Base-by-base conservation (phyloP, 2,797 vertebrate genomes). In the Tinamus major region DNA sequence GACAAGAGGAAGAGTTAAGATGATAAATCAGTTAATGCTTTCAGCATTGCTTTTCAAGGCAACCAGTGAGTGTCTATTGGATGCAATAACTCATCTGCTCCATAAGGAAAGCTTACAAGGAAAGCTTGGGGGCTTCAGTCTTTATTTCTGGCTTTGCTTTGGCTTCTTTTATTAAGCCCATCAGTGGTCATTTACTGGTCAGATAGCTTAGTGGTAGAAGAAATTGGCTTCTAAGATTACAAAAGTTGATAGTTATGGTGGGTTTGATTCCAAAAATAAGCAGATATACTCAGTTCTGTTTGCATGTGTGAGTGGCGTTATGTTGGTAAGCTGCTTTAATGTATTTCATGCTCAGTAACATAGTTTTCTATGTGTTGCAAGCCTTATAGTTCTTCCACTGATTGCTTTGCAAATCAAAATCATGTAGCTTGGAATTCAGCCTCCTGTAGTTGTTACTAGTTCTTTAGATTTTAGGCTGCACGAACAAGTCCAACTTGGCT, bases 1-100 rank as follows among this genome's bases (percentile, higher is more conserved):
- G 96, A 93, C 93, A 97, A 96, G 94, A 87, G 95, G 89, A 94
- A 83, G 92, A 97, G 97, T 98, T 95, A 96, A 92, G 97, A 97
- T 93, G 97, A 93, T 96, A 83, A 93, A 92, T 95, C 92, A 55
- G 96, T 95, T 98, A 95, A 80, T 96, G 92, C 97, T 98, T 98
- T 97, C 97, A 97, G 97, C 97, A 93, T 97, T 96, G 87, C 97
- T 93, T 98, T 98, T 96, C 97, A 96, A 96, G 97, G 97, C 86
- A 65, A 35, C 23, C 41, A 49, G 23, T 37, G 18, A 13, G 31
- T 95, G 91, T 95, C 96, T 97, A 82, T 94, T 97, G 96, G 95
- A 95, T 97, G 95, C 96, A 70, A 44, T 80, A 56, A 64, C 75
- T 92, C 84, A 93, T 11, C 64, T 49, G 59, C 14, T 37, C 85